phyloP scores from a whole-genome alignment of 2,888 invertebrate species.

The Piscicola geometra region DNA sequence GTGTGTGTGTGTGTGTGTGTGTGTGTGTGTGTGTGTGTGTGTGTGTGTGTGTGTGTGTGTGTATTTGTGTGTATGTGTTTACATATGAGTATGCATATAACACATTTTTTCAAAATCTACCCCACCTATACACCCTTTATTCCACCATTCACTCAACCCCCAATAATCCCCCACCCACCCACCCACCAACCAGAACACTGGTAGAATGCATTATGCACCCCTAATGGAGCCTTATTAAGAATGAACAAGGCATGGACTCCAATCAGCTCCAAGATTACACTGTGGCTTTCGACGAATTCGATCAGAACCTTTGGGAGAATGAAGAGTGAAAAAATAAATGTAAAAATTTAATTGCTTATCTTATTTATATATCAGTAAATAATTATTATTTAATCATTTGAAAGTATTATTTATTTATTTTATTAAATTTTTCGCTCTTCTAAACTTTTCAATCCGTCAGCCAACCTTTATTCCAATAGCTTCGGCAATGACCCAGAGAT shows the following conservation, averaged over 20 bases:
- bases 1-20: no score
- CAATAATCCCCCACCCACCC: no score
- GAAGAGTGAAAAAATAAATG: neutral
- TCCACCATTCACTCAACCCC: no score
- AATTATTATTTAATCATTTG: no score
- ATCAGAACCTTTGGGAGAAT: slow-evolving; percentile 25
- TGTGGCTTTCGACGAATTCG: slow-evolving; percentile 33
- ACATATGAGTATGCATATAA: no score
- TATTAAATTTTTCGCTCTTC: no score
- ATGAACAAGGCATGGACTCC: slow-evolving; percentile 26
- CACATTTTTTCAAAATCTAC: slow-evolving; percentile 8
- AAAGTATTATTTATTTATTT: no score
- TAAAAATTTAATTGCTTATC: no score
- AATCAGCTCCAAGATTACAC: slow-evolving; percentile 26
- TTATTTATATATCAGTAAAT: no score
- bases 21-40: neutral
- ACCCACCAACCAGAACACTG: neutral
- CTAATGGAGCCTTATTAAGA: slow-evolving; percentile 28
- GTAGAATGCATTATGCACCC: slow-evolving; percentile 25
- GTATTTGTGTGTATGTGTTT: neutral
- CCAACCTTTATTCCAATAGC: slow-evolving; percentile 26
- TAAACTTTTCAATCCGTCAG: no score
- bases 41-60: neutral
- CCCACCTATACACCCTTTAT: no score
- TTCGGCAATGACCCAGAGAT: slow-evolving; percentile 27